Evolutionary conservation across 1,140 invertebrate genomes (phyloP).

Genomic region (Druon quercuslanigerum): DNA sequence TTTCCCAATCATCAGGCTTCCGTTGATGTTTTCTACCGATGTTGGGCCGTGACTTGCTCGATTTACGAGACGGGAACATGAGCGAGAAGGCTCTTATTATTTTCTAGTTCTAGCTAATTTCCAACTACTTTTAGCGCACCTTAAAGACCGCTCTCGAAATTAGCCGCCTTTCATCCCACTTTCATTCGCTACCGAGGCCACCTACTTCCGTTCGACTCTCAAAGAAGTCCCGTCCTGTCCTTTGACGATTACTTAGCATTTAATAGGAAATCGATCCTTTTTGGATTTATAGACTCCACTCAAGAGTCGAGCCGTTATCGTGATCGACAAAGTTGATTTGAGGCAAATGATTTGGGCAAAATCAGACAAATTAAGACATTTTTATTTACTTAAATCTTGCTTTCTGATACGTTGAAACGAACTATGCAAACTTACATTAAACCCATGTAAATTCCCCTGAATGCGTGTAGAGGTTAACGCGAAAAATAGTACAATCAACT

Average conservation of each 20-base stretch:
- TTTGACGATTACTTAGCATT: slow-evolving; percentile 1
- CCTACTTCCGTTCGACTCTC: slow-evolving; percentile 16
- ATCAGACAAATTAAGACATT: too few species aligned
- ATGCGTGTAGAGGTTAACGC: too few species aligned
- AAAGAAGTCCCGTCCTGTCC: slow-evolving; percentile 12
- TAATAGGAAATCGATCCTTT: slow-evolving; percentile 17
- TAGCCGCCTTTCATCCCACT: background rate
- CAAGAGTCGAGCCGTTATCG: background rate
- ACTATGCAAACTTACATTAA: too few species aligned
- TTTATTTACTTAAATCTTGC: too few species aligned
- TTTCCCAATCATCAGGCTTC: too few species aligned
- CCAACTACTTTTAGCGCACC: background rate
- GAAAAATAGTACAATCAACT: too few species aligned
- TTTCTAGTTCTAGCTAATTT: background rate
- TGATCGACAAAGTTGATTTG: background rate
- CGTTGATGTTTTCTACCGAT: too few species aligned
- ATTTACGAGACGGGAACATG: background rate
- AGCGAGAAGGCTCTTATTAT: background rate
- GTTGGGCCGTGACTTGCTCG: background rate
- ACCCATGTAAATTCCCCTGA: too few species aligned
- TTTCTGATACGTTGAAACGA: too few species aligned
- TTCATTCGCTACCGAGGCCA: background rate
- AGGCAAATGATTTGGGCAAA: too few species aligned
- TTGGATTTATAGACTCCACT: background rate
- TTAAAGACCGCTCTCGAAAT: background rate